A percentile compares a stretch with the other conserved stretches of the same genome.
Evolutionary conservation across 2,797 vertebrate genomes (phyloP).

Genomic region (Macropodus opercularis): DNA sequence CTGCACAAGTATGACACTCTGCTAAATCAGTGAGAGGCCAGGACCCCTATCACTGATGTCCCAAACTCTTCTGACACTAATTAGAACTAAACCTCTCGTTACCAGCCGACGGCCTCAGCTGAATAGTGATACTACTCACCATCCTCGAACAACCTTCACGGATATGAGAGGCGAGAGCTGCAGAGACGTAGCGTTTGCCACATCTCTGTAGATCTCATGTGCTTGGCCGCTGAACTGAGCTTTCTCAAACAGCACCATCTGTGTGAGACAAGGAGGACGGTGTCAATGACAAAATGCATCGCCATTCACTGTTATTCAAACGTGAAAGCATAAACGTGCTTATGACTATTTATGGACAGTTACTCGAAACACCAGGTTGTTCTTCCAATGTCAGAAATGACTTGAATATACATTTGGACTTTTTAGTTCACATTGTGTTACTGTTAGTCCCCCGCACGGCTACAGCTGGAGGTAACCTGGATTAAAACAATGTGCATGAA

Average conservation of each 20-base stretch:
- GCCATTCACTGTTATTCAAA: not conserved
- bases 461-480: conserved; percentile 16
- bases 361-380: too few relatives aligned
- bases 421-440: too few relatives aligned
- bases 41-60: not conserved
- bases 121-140: conserved; percentile 82
- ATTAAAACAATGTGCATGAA: conserved; percentile 16
- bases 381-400: too few relatives aligned
- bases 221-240: conserved; percentile 76
- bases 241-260: conserved; percentile 89
- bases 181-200: conserved; percentile 86
- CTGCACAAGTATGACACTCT: not conserved
- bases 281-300: conserved; percentile 6
- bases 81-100: conserved; percentile 9
- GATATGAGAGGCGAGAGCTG: conserved; percentile 85
- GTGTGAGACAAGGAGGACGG: conserved; percentile 27
- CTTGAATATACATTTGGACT: too few relatives aligned
- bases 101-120: not conserved
- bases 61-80: conserved; percentile 16
- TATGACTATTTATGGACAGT: too few relatives aligned
- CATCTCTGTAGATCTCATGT: conserved; percentile 86
- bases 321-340: not conserved
- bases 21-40: not conserved
- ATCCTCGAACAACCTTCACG: conserved; percentile 90
- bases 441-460: not conserved